Evolutionary conservation across 2,797 vertebrate species (phyloP).

Genomic region (Ctenopoma multispine): DNA sequence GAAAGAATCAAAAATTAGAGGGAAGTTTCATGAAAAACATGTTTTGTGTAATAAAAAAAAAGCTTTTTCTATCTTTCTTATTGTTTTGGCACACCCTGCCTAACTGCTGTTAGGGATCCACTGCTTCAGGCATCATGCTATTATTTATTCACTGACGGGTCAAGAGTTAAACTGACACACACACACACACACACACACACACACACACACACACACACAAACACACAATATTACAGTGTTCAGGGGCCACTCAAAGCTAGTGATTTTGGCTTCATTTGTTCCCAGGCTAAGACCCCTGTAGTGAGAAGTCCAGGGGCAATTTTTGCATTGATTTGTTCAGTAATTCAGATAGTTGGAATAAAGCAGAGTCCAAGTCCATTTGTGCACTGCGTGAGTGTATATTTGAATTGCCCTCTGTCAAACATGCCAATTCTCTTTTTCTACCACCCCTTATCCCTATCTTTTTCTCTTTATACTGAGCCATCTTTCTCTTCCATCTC

Average conservation of each 20-base stretch:
- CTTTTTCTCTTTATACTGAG: not conserved
- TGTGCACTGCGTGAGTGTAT: not conserved
- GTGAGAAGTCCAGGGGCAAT: constrained; percentile 41
- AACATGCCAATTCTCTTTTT: constrained; percentile 4
- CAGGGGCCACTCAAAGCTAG: constrained; percentile 6
- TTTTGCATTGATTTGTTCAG: constrained; percentile 36
- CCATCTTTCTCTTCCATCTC: not conserved
- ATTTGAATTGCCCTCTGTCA: constrained; percentile 16
- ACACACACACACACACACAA: no score
- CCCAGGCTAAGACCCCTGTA: constrained; percentile 10
- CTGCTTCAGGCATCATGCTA: constrained; percentile 35
- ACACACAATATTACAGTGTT: no score
- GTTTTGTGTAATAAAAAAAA: constrained; percentile 3
- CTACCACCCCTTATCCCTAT: not conserved
- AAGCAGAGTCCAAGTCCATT: not conserved
- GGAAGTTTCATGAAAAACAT: no score
- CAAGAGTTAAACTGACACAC: constrained; percentile 29
- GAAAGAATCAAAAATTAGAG: no score
- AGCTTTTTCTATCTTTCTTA: constrained; percentile 10
- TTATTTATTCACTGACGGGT: no score
- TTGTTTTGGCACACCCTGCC: constrained; percentile 23
- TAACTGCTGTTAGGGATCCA: constrained; percentile 12
- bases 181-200: constrained; percentile 15
- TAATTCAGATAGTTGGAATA: constrained; percentile 19
- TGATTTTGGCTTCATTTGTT: constrained; percentile 24